Evolutionary conservation across 1,140 invertebrate species (phyloP).

Genomic region (Apis cerana): DNA sequence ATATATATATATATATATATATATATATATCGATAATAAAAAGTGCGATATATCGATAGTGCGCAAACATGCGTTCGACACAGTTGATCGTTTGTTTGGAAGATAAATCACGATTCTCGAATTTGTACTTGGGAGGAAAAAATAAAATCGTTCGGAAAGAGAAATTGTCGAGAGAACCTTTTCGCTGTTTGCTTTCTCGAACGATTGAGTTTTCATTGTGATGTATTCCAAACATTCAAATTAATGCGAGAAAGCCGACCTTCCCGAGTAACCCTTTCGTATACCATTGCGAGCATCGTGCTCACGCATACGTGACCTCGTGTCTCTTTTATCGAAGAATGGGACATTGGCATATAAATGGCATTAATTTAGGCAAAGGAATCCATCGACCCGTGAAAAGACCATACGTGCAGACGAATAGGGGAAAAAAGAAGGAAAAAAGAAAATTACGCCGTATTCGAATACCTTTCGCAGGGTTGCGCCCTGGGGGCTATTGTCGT

Average conservation of each 20-base stretch:
- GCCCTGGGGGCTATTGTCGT: constrained; percentile 73
- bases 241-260: constrained; percentile 30
- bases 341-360: constrained; percentile 72
- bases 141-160: neutral
- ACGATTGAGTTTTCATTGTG: constrained; percentile 45
- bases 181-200: constrained; percentile 38
- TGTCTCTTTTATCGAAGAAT: constrained; percentile 22
- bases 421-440: constrained; percentile 47
- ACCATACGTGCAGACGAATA: constrained; percentile 49
- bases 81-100: neutral
- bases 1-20: no score
- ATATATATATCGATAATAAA: no score
- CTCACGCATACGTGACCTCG: constrained; percentile 67
- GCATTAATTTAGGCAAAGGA: constrained; percentile 78
- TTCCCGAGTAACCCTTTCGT: constrained; percentile 1
- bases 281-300: constrained; percentile 42
- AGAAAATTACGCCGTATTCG: constrained; percentile 58
- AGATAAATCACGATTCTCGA: neutral
- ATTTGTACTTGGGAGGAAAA: neutral
- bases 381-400: constrained; percentile 76
- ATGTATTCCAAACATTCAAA: constrained; percentile 3
- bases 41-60: no score
- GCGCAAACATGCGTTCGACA: neutral
- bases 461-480: constrained; percentile 71
- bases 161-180: neutral